phyloP scores from a whole-genome alignment of 2,888 invertebrate species.

The Cylloceria caligata region DNA sequence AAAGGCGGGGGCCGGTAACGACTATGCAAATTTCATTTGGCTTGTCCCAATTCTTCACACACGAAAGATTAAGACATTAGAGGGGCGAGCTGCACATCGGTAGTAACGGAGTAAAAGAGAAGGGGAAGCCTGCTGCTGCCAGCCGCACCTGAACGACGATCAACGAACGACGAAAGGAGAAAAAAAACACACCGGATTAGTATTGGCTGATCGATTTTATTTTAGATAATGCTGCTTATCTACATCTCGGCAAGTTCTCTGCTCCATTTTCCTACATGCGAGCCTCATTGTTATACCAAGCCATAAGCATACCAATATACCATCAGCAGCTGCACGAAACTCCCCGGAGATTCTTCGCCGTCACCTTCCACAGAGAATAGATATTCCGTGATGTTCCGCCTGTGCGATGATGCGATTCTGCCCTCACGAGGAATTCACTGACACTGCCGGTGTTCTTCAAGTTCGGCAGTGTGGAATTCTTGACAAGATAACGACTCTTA shows the following conservation, averaged over 20 bases:
- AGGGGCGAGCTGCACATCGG: constrained; percentile 32
- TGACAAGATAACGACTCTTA: constrained; percentile 52
- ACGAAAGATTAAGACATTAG: constrained; percentile 80
- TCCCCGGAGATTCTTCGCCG: constrained; percentile 33
- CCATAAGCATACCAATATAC: constrained; percentile 35
- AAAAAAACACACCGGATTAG: constrained; percentile 5
- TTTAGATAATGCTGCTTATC: constrained; percentile 40
- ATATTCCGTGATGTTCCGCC: constrained; percentile 13
- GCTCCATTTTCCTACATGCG: constrained; percentile 4
- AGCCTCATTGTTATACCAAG: constrained; percentile 29
- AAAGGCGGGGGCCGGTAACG: constrained; percentile 75
- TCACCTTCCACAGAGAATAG: neutral
- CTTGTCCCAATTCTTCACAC: constrained; percentile 78
- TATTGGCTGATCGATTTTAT: constrained; percentile 23
- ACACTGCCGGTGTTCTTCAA: constrained; percentile 58
- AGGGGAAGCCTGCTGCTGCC: neutral
- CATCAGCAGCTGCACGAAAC: constrained; percentile 20
- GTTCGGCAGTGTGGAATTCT: constrained; percentile 76
- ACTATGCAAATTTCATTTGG: constrained; percentile 80
- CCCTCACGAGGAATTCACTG: constrained; percentile 47
- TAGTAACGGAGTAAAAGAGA: neutral
- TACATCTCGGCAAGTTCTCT: constrained; percentile 16
- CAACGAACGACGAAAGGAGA: neutral
- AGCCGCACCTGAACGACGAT: neutral
- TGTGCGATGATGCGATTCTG: constrained; percentile 9